A percentile compares a stretch with the other conserved stretches of the same genome.
Conservation (phyloP, 2,888 invertebrate species). For the Oxyscelio sp. region DNA sequence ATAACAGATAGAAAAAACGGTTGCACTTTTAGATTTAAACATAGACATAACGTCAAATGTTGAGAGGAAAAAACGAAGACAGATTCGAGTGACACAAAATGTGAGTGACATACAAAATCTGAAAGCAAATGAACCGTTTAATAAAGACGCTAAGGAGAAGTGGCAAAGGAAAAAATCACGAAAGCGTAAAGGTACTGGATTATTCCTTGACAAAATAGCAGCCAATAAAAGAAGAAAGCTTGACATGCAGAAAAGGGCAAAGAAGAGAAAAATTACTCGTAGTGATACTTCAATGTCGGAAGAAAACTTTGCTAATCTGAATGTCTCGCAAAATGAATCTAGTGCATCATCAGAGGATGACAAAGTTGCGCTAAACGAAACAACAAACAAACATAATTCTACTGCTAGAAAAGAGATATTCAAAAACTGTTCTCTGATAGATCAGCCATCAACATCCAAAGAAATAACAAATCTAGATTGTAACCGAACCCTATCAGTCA, state of each 20-base stretch:
- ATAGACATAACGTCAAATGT: conserved; percentile 10
- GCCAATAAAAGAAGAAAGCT: neutral
- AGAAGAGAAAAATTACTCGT: neutral
- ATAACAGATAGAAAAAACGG: neutral
- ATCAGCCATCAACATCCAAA: too few relatives aligned
- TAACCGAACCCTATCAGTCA: too few relatives aligned
- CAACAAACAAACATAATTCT: too few relatives aligned
- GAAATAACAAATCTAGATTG: too few relatives aligned
- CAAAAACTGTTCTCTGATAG: too few relatives aligned
- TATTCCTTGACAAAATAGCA: neutral
- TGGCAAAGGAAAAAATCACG: neutral
- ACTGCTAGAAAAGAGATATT: too few relatives aligned
- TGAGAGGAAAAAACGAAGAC: neutral
- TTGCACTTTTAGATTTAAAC: conserved; percentile 8
- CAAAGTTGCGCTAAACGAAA: too few relatives aligned
- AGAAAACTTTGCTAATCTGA: too few relatives aligned
- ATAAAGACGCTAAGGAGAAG: neutral
- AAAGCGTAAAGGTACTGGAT: neutral
- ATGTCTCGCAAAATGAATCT: too few relatives aligned
- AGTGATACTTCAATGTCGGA: neutral
- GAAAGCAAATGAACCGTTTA: conserved; percentile 1
- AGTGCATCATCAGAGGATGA: too few relatives aligned
- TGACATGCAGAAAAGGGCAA: neutral
- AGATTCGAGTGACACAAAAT: neutral
- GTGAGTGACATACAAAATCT: neutral